A percentile compares a stretch with the other conserved stretches of the same genome.
Conservation (phyloP, 2,888 invertebrate genomes). For the Caenorhabditis drosophilae region DNA sequence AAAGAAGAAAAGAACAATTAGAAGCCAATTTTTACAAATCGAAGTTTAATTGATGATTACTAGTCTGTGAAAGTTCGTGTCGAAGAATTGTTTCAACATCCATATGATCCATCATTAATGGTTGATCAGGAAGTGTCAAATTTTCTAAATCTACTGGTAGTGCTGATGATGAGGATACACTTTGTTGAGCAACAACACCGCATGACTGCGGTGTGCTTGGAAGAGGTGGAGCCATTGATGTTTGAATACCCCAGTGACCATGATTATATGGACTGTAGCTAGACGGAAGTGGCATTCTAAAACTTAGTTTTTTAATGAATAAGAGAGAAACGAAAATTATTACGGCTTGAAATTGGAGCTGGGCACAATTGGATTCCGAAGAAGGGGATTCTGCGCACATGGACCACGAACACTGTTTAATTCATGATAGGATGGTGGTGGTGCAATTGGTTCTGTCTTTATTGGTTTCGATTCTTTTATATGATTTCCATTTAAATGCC, state of each 20-base stretch:
- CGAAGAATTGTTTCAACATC: conserved; percentile 63
- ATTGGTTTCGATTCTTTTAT: conserved; percentile 37
- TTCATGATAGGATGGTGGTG: conserved; percentile 62
- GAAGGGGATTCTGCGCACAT: conserved; percentile 60
- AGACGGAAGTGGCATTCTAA: conserved; percentile 30
- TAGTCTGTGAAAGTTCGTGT: conserved; percentile 55
- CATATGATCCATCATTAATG: conserved; percentile 53
- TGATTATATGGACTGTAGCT: conserved; percentile 13
- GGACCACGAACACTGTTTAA: conserved; percentile 57
- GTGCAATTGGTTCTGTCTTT: conserved; percentile 40
- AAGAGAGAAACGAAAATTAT: conserved; percentile 5
- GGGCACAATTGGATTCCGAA: conserved; percentile 46
- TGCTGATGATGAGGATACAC: conserved; percentile 28
- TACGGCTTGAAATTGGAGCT: conserved; percentile 36
- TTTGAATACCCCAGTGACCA: conserved; percentile 14
- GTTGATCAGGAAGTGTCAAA: conserved; percentile 59
- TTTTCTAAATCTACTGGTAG: conserved; percentile 65
- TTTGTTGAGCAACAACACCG: conserved; percentile 44
- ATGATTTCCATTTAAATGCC: conserved; percentile 25
- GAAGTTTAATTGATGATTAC: conserved; percentile 53
- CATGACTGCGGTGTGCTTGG: conserved; percentile 35
- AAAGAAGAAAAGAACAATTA: no score
- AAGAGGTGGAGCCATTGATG: conserved; percentile 2
- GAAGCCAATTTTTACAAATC: no score
- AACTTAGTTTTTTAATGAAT: not conserved